These are phyloP conservation scores for Ostrea denselamellosa DNA, from an alignment of 1,140 invertebrate genomes.

Conservation along the genomic window DNA sequence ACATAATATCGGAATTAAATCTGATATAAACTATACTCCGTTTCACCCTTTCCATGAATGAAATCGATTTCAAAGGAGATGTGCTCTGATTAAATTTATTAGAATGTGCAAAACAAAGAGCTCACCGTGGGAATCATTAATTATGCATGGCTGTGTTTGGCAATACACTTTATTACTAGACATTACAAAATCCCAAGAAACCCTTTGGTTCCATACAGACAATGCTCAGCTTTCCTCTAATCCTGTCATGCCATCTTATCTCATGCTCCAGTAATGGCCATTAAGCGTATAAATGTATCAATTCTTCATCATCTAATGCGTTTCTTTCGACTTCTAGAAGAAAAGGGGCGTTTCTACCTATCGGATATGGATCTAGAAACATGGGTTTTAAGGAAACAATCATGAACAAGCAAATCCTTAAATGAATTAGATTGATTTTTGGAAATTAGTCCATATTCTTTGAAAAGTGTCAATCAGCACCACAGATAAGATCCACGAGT, in stretches of 20 bases:
- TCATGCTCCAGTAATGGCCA: neutral
- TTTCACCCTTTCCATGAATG: neutral
- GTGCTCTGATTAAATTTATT: neutral
- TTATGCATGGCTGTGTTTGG: neutral
- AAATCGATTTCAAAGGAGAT: neutral
- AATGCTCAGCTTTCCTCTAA: neutral
- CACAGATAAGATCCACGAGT: neutral
- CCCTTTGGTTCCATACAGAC: neutral
- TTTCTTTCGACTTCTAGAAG: neutral
- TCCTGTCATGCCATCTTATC: neutral
- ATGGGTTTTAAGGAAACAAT: neutral
- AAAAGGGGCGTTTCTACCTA: neutral
- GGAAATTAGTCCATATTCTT: neutral
- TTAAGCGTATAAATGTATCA: neutral
- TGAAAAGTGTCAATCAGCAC: neutral
- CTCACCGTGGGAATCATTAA: neutral
- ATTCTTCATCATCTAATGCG: neutral
- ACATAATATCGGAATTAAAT: neutral
- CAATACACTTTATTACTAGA: neutral
- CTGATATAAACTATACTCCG: neutral
- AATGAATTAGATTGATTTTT: neutral
- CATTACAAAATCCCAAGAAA: neutral
- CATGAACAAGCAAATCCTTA: neutral
- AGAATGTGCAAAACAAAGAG: slow-evolving; percentile 8
- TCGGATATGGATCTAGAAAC: neutral